Evolutionary conservation across 2,888 invertebrate species (phyloP).

Genomic region (Silvanus unidentatus): DNA sequence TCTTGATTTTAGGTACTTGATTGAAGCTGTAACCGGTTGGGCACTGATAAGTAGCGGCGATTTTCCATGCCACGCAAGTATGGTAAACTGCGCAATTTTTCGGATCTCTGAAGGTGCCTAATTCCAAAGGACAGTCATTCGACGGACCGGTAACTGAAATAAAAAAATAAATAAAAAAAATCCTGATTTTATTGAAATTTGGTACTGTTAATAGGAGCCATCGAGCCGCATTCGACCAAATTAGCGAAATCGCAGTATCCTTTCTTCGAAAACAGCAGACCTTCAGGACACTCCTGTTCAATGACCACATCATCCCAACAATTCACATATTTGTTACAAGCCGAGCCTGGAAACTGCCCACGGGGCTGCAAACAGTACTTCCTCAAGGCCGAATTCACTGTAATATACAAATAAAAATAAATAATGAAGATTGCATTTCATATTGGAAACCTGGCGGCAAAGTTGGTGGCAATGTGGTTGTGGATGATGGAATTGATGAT

Average conservation of each 20-base stretch:
- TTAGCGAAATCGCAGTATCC: constrained; percentile 59
- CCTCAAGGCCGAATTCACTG: constrained; percentile 20
- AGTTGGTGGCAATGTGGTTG: neutral
- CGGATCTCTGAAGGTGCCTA: constrained; percentile 57
- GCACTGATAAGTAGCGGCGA: constrained; percentile 55
- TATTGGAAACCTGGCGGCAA: constrained; percentile 1
- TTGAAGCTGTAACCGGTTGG: constrained; percentile 50
- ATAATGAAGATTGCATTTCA: neutral
- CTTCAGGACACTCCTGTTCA: constrained; percentile 62
- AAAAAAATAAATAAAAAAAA: too few species aligned
- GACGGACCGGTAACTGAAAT: too few species aligned
- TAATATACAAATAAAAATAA: constrained; percentile 6
- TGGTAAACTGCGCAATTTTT: constrained; percentile 61
- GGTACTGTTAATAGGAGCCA: too few species aligned
- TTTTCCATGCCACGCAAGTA: constrained; percentile 49
- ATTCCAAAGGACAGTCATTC: constrained; percentile 51
- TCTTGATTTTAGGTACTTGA: constrained; percentile 36
- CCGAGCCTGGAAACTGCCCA: constrained; percentile 58
- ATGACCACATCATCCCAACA: constrained; percentile 66
- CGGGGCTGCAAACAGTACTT: constrained; percentile 48
- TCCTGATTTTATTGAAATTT: too few species aligned
- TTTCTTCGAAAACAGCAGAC: constrained; percentile 54
- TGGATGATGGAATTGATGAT: constrained; percentile 6
- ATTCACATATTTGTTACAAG: constrained; percentile 61
- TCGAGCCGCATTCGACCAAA: constrained; percentile 53